Evolutionary conservation across 2,113 vertebrate species (phyloP).

Genomic region (Mungos mungo): DNA sequence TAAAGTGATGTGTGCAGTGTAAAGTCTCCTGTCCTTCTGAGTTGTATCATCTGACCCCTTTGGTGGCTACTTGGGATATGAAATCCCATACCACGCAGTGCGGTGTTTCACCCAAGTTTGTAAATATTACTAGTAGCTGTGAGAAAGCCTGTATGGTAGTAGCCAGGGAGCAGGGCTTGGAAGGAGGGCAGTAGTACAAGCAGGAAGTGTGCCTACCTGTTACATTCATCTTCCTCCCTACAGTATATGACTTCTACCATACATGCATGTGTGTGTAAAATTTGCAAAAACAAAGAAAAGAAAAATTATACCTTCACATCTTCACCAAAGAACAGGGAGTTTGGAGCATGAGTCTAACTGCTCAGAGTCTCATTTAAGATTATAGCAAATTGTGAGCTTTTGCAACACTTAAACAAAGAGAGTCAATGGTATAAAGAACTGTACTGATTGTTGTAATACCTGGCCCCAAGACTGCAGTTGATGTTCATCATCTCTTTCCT

Average conservation of each 20-base stretch:
- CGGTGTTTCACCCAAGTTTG: neutral
- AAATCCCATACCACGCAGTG: neutral
- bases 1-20: neutral
- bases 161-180: neutral
- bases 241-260: neutral
- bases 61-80: too few species aligned
- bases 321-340: neutral
- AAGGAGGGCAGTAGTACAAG: neutral
- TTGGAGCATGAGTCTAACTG: neutral
- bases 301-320: neutral
- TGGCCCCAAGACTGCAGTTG: neutral
- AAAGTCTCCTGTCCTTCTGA: neutral
- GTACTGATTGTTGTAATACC: rapidly evolving
- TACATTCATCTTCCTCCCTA: neutral
- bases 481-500: neutral
- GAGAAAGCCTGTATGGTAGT: neutral
- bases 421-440: neutral
- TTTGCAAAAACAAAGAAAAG: too few species aligned
- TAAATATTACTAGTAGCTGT: neutral
- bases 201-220: neutral
- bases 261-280: too few species aligned
- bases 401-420: neutral
- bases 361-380: neutral
- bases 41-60: neutral
- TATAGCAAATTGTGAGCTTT: neutral